These are phyloP conservation scores for Drosophila nebulosa DNA, from an alignment of 1,140 invertebrate genomes.

Conservation along the genomic window DNA sequence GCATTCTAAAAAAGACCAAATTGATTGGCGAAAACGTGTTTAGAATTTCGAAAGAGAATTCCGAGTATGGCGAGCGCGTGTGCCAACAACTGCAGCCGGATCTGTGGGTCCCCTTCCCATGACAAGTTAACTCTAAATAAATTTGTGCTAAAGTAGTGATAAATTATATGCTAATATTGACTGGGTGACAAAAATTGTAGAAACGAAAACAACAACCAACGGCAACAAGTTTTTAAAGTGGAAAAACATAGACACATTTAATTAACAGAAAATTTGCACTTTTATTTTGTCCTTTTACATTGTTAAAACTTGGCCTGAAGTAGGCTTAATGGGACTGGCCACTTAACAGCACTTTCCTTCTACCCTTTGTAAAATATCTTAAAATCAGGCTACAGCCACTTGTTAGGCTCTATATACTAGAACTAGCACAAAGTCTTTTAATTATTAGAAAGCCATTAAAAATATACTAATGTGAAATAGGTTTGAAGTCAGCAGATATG, in stretches of 20 bases:
- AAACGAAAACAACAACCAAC: background rate
- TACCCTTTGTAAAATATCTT: no score
- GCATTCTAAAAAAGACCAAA: conserved; percentile 41
- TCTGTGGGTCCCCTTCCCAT: background rate
- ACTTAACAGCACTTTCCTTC: no score
- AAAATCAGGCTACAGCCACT: no score
- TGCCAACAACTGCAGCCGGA: conserved; percentile 11
- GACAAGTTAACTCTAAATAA: background rate
- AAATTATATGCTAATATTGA: background rate
- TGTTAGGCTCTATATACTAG: no score
- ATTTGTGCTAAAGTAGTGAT: background rate
- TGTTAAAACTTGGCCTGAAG: background rate
- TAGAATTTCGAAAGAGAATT: conserved; percentile 57
- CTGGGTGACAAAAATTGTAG: background rate
- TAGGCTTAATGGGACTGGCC: no score
- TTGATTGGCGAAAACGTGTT: conserved; percentile 52
- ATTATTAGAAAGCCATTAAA: no score
- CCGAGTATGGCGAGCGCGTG: conserved; percentile 9
- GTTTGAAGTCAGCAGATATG: no score
- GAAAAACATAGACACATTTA: background rate
- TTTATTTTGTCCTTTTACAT: background rate
- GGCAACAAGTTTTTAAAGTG: background rate
- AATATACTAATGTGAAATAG: no score
- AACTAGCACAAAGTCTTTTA: no score
- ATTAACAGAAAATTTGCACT: background rate